Evolutionary conservation across 1,140 invertebrate genomes (phyloP), one percentile per base, ranked within the genome.

Genomic region (Caerostris extrusa): DNA sequence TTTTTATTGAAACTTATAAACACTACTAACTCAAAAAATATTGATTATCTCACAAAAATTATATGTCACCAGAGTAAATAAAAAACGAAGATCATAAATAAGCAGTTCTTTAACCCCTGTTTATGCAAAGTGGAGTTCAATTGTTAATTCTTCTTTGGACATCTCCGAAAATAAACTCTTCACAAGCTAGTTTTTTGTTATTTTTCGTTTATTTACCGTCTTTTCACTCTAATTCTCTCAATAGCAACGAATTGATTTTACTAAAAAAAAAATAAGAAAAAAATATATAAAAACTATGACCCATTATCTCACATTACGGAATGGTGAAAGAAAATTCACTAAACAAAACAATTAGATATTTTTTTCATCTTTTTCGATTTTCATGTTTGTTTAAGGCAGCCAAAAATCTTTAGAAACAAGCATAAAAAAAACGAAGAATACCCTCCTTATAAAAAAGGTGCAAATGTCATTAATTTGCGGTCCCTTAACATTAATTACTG

Each of bases 401-500:
- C 85, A 61, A 87, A 57, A 61, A 14, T 19, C 85, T 60, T 50
- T 34, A 56, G 34, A 87, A 64, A 8, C 53, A 12, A 87, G 7
- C 5, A 85, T 57, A 57, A 83, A n/a, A 50, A 7, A 34, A 61
- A n/a, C 7, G n/a, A 17, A 71, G 34, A 60, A 61, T n/a, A 71
- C 7, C 64, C 14, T 14, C 57, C n/a, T 61, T 87, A 64, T n/a
- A 87, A 87, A n/a, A n/a, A 87, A 87, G n/a, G 57, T 60, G 57
- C 34, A 77, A 77, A 19, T 14, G 19, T 58, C 85, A 87, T 87
- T 87, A 87, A 87, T 64, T 60, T 87, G 57, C 61, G 8, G 12
- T 89, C 61, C 87, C 50, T 19, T 56, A 89, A 50, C 87, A 89
- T 89, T 89, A 89, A 89, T 89, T 89, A 89, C 53, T 19, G 17